Evolutionary conservation across 2,113 vertebrate genomes (phyloP), one percentile per base, ranked within the genome.

Genomic region (Silurus asotus): DNA sequence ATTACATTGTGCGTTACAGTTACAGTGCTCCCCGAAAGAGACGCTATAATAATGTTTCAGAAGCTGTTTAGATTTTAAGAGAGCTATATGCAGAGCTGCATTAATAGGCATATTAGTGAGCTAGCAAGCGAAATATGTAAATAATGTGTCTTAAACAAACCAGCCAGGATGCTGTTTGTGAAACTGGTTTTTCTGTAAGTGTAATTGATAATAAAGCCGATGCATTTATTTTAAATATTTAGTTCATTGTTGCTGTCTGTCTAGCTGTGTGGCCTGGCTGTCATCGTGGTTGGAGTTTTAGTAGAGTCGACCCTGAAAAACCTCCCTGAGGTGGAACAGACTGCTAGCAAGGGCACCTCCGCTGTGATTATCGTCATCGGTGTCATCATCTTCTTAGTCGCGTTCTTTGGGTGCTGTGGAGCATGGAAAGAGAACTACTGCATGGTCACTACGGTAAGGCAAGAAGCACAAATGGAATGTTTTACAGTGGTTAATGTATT

Each of bases 351-450:
- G 0, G 89, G 93, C 37, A 85, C 88, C 28, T 95, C 96, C 5
- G 86, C 97, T 10, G 91, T 96, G 76, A 72, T 98, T 90, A 95
- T 98, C 0, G 90, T 82, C 0, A 91, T 98, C 11, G 97, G 97
- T 0, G 92, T 95, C 74, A 58, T 97, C 89, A 95, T 98, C 87
- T 97, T 98, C 95, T 95, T 98, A 89, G 91, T 98, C 84, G 93
- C 97, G 81, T 96, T 98, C 92, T 96, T 98, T 4, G 97, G 97
- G 88, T 98, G 96, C 94, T 98, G 97, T 1, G 97, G 97, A 0
- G 94, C 96, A 85, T 95, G 93, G 92, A 97, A 96, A 80, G 97
- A 98, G 92, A 97, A 94, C 91, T 92, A 96, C 89, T 97, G 96
- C 94, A 97, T 98, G 93, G 90, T 98, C 88, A 93, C 96, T 61